Evolutionary conservation across 1,140 invertebrate genomes (phyloP), one percentile per base, ranked within the genome.

Genomic region (Aplysia californica): DNA sequence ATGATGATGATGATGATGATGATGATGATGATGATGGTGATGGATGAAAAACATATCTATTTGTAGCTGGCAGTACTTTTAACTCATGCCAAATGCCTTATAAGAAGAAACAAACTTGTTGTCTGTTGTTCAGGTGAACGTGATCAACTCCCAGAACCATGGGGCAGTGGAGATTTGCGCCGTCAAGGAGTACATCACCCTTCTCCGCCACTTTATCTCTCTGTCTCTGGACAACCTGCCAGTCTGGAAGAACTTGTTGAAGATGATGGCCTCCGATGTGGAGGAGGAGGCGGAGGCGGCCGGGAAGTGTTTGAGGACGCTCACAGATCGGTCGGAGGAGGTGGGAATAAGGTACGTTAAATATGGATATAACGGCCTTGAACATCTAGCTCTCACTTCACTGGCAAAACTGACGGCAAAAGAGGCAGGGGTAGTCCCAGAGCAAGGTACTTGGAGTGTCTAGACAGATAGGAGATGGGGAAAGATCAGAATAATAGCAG

Each of bases 221-320:
- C 59, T 80, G 29, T 78, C 85, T 68, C 59, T 83, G 67, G 79
- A 80, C 1, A 79, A 83, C 50, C 79, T 89, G 35, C 86, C 87
- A n/a, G 88, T 90, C 0, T 90, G 87, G 87, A 87, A 87, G 68
- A 83, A 85, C 71, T 77, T 90, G 59, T 74, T 90, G 18, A 77
- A 80, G 41, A 87, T 86, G 80, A 36, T 89, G 56, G 36, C 79
- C 6, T 88, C 88, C 0, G 87, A 88, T 59, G 70, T 81, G 35
- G 87, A 89, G 36, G 85, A 88, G 36, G 88, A 89, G 72, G 84
- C 81, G 0, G 81, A 83, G 29, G 65, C 81, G 23, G 85, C 88
- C 71, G 88, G 87, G 3, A 87, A 80, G 76, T 88, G 85, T 82
- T 75, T 89, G 31, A 61, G 78, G 29, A 84, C 81, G 23, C 72